A percentile compares a stretch with the other conserved stretches of the same genome.
Conservation (phyloP, 2,797 vertebrate species). For the Lycodopsis pacificus region DNA sequence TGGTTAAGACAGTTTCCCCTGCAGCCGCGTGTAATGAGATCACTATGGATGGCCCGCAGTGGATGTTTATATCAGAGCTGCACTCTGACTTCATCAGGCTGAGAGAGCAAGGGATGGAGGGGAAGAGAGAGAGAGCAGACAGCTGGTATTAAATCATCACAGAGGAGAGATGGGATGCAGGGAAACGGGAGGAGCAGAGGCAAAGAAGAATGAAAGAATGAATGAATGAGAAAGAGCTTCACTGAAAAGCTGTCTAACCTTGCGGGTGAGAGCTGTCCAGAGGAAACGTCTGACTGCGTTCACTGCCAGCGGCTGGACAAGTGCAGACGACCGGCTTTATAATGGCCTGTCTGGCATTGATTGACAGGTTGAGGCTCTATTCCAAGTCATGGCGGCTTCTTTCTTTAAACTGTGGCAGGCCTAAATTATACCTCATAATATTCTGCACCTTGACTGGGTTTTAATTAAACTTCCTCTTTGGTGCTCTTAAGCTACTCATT, state of each 20-base stretch:
- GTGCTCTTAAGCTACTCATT: slow-evolving; percentile 2
- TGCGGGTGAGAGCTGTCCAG: slow-evolving; percentile 56
- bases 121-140: slow-evolving; percentile 31
- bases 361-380: slow-evolving; percentile 64
- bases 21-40: slow-evolving; percentile 80
- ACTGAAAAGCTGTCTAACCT: slow-evolving; percentile 64
- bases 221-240: slow-evolving; percentile 51
- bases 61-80: slow-evolving; percentile 66
- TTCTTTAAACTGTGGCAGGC: slow-evolving; percentile 41
- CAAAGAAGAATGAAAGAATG: slow-evolving; percentile 39
- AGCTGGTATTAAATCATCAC: slow-evolving; percentile 71
- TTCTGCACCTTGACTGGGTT: slow-evolving; percentile 1
- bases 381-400: slow-evolving; percentile 44
- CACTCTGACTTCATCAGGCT: slow-evolving; percentile 74
- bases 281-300: slow-evolving; percentile 59
- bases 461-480: slow-evolving; percentile 7
- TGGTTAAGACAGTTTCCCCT: slow-evolving; percentile 78
- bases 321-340: slow-evolving; percentile 58
- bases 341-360: slow-evolving; percentile 71
- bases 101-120: slow-evolving; percentile 36
- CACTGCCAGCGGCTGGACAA: slow-evolving; percentile 57
- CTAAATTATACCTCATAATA: slow-evolving; percentile 17
- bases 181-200: slow-evolving; percentile 40
- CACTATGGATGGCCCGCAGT: slow-evolving; percentile 73
- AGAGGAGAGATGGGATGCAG: slow-evolving; percentile 49